Conservation (phyloP, 1,140 invertebrate species). For the Oryzaephilus surinamensis region DNA sequence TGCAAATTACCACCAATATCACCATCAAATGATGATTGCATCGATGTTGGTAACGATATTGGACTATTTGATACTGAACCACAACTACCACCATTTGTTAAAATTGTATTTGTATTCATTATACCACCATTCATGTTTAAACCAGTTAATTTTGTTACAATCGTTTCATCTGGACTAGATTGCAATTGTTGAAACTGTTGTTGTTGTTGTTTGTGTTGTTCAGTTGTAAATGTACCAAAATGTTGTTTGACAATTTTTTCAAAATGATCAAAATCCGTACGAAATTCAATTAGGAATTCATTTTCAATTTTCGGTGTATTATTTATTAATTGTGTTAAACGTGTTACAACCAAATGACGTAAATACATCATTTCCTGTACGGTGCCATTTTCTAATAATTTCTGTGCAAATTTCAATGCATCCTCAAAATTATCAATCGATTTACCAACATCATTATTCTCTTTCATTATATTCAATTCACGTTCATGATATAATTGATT, state of each 20-base stretch:
- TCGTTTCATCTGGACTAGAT: constrained; percentile 2
- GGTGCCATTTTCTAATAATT: constrained; percentile 70
- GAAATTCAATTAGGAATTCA: constrained; percentile 69
- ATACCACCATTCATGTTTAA: too few species aligned
- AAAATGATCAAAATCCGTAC: constrained; percentile 69
- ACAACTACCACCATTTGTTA: constrained; percentile 40
- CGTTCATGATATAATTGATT: constrained; percentile 70
- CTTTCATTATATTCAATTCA: constrained; percentile 59
- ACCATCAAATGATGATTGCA: constrained; percentile 71
- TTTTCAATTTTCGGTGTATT: constrained; percentile 69
- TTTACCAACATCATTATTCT: constrained; percentile 66
- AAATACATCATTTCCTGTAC: constrained; percentile 71
- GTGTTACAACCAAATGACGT: constrained; percentile 62
- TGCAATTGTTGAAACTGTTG: constrained; percentile 5
- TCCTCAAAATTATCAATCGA: constrained; percentile 50
- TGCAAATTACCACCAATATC: constrained; percentile 34
- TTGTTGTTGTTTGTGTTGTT: constrained; percentile 31
- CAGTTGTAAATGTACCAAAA: constrained; percentile 61
- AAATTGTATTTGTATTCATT: constrained; percentile 6
- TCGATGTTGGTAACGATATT: constrained; percentile 52
- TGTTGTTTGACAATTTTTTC: constrained; percentile 54
- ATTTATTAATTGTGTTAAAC: constrained; percentile 66
- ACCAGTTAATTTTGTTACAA: too few species aligned
- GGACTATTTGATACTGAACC: constrained; percentile 45
- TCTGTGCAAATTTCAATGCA: constrained; percentile 70